Evolutionary conservation across 2,888 invertebrate species (phyloP), one percentile per base, ranked within the genome.

Genomic region (Furcula furcula): DNA sequence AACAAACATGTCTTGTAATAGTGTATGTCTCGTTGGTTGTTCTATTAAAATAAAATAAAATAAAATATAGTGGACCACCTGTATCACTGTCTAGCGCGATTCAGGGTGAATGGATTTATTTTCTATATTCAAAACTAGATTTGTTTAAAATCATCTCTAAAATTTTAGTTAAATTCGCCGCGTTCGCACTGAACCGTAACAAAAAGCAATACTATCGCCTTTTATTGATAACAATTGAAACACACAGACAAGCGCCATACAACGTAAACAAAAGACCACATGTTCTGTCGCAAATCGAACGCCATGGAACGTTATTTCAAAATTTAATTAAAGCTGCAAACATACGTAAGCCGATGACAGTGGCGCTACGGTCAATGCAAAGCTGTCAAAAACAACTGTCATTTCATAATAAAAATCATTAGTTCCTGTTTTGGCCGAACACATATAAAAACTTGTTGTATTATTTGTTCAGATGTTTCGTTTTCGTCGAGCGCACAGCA

Each of bases 221-320:
- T 20, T 20, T 20, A 7, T 20, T 2, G n/a, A 40, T 36, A 25
- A 55, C 38, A 53, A 44, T 25, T n/a, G n/a, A n/a, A 25, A 39
- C 23, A n/a, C 46, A 36, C 21, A 42, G 40, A 39, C 53, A 42
- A 28, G 16, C 10, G n/a, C 16, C 45, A 7, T 39, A 29, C 45
- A 29, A 10, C 4, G 22, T 6, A 25, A 25, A 25, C 10, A 25
- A 1, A 55, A 55, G 36, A 48, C 51, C 58, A 55, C 36, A 51
- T 55, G 58, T 48, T 36, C 29, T 31, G 18, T 49, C 30, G 44
- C 40, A 39, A 47, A 50, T 47, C 31, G 51, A 54, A 54, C 39
- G 34, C 45, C 12, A 12, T 19, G 2, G 20, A 7, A 20, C 20
- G 20, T 13, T 47, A 38, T 50, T 55, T 47, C 29, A 39, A 53